phyloP scores from a whole-genome alignment of 2,888 invertebrate species.

The Octonoba sinensis region DNA sequence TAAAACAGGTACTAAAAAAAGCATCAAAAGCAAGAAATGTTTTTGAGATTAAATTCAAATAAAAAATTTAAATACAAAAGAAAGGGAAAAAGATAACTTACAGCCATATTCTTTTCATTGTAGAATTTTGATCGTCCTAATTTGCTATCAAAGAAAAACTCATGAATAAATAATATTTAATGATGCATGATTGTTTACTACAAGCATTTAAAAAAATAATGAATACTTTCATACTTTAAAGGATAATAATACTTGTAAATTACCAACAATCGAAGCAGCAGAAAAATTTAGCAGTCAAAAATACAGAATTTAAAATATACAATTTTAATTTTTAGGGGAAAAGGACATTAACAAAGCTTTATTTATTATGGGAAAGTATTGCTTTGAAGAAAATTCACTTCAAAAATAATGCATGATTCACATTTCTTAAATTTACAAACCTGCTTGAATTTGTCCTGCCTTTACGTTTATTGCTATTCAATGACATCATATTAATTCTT shows the following conservation, averaged over 20 bases:
- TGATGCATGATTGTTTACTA: background rate
- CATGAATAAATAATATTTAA: background rate
- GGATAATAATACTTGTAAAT: too few relatives aligned
- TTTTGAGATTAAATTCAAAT: background rate
- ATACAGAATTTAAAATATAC: background rate
- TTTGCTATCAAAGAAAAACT: conserved; percentile 20
- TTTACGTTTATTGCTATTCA: conserved; percentile 56
- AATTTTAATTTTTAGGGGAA: background rate
- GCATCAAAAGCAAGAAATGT: too few relatives aligned
- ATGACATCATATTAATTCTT: conserved; percentile 38
- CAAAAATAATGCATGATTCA: background rate
- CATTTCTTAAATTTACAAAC: background rate
- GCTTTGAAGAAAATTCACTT: background rate
- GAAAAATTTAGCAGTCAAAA: background rate
- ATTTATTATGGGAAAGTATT: background rate
- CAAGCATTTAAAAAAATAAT: background rate
- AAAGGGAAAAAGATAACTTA: conserved; percentile 22
- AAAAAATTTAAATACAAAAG: background rate
- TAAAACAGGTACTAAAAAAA: too few relatives aligned
- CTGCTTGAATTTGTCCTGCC: conserved; percentile 29
- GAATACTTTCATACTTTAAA: background rate
- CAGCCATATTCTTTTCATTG: conserved; percentile 32
- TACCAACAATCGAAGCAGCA: too few relatives aligned
- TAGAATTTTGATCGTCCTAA: conserved; percentile 33
- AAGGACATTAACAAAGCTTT: background rate